Evolutionary conservation across 1,140 invertebrate genomes (phyloP), one percentile per base, ranked within the genome.

Genomic region (Drosophila pandora): DNA sequence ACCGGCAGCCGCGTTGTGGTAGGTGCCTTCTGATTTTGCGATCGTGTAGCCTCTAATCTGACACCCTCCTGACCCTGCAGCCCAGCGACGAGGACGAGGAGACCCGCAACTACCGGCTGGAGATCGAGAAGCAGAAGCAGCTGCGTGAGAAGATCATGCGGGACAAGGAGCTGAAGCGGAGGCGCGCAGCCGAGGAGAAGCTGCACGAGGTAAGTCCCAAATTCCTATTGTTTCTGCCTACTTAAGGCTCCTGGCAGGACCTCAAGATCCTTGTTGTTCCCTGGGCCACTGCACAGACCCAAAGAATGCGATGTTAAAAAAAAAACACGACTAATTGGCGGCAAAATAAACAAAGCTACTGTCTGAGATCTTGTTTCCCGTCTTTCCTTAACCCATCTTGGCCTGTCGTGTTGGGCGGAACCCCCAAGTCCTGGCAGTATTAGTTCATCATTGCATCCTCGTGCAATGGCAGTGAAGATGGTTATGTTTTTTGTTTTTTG

Each of bases 81-180:
- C 92, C 92, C 50, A 87, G 83, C 75, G 93, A 94, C 45, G 93
- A 94, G 56, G 94, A 95, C 85, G 94, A 94, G 61, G 94, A 94
- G 83, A 94, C 94, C 76, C 92, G 92, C 49, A 93, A 93, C 23
- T 95, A 95, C 75, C 91, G 94, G n/a, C 91, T 93, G 60, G 94
- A 94, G 81, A 94, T 95, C 73, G 94, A 95, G 79, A 94, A 95
- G 79, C 94, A 95, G 71, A 94, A 94, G 79, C 92, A 93, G 6
- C 63, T 94, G 48, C 92, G 94, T 9, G 94, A 95, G 73, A 93
- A 93, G 76, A 91, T 95, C 2, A 74, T 95, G 43, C 92, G 93
- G 3, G 93, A 94, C 79, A 95, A 95, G 78, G 94, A 95, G 88
- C 93, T 94, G 76, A 92, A 94, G 60, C 90, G 94, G 56, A 93